Percentiles rank a stretch among this genome's conserved stretches.
Evolutionary conservation across 2,113 vertebrate genomes (phyloP).

Genomic region (Gasterosteus nipponicus): DNA sequence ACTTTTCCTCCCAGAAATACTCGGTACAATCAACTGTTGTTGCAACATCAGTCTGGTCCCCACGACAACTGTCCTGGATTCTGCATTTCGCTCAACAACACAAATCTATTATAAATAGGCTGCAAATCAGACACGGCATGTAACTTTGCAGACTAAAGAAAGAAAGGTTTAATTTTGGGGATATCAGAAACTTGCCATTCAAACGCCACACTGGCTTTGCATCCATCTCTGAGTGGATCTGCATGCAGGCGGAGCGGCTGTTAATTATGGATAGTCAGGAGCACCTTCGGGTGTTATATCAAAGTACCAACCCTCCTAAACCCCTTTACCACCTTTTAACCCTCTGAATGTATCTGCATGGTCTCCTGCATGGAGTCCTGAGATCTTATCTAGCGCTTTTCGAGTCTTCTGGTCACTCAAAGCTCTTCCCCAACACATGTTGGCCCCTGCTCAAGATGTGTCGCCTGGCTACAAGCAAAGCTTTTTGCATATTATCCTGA

Average conservation of each 20-base stretch:
- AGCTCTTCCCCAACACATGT: too few relatives aligned
- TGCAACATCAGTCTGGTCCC: conserved; percentile 69
- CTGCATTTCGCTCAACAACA: conserved; percentile 61
- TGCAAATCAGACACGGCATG: conserved; percentile 49
- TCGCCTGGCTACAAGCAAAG: too few relatives aligned
- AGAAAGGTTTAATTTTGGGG: background rate
- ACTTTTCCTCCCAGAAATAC: conserved; percentile 73
- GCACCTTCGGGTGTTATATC: conserved; percentile 55
- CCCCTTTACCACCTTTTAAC: background rate
- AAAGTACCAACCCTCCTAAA: conserved; percentile 25
- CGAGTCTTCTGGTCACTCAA: too few relatives aligned
- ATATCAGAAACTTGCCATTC: background rate
- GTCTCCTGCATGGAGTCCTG: background rate
- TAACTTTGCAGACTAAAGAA: conserved; percentile 20
- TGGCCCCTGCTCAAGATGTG: too few relatives aligned
- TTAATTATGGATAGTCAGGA: conserved; percentile 79
- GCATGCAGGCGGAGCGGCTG: conserved; percentile 66
- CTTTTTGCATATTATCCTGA: too few relatives aligned
- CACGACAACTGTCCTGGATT: conserved; percentile 79
- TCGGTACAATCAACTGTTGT: conserved; percentile 74
- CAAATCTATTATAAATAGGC: conserved; percentile 71
- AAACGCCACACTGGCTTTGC: background rate
- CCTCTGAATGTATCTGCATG: background rate
- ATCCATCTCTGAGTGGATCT: conserved; percentile 55
- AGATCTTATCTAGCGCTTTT: background rate